Base-by-base conservation (phyloP, 2,888 invertebrate species). In the Acleris literana region DNA sequence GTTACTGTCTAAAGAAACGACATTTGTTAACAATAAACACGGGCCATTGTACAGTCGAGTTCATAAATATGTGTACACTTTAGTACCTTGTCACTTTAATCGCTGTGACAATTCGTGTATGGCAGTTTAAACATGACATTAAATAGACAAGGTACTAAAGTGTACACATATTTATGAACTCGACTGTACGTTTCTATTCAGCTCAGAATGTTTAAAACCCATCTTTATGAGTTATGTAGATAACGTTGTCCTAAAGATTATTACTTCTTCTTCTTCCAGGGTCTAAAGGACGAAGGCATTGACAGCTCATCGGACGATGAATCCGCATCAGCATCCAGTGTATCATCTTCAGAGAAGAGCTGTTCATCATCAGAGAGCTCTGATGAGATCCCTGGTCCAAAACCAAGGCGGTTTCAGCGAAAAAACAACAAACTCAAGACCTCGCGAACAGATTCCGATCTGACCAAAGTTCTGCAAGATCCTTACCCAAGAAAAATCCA, bases 261-360 rank as follows among this genome's bases (percentile, higher is more conserved):
- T 49, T 44, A 54, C 63, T 69, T 70, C 69, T n/a, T n/a, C n/a
- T 68, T 44, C 62, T 82, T 83, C 4, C 81, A 93, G 93, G 93
- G 93, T 70, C 82, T 93, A 3, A 93, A 93, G 79, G 93, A 93
- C 74, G 93, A 93, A 79, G 93, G 93, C 68, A 93, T 93, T 70
- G 93, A 93, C 78, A 93, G 93, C 70, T 93, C 93, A 29, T 93
- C 93, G 2, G 93, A 93, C 62, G 93, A 93, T 62, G 93, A 93
- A 68, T 88, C 92, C 6, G 86, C 79, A 1, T 87, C 92, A 0
- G 85, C 86, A 1, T 88, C 90, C 56, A 88, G 83, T 69, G 89
- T 90, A 4, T 91, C 92, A 4, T 93, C 93, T 3, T 92, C 92
- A 64, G 92, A 92, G 69, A 91, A 92, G 55, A 92, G 92, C 75